Base-by-base conservation (phyloP, 2,113 vertebrate species). In the Stictonetta naevosa region DNA sequence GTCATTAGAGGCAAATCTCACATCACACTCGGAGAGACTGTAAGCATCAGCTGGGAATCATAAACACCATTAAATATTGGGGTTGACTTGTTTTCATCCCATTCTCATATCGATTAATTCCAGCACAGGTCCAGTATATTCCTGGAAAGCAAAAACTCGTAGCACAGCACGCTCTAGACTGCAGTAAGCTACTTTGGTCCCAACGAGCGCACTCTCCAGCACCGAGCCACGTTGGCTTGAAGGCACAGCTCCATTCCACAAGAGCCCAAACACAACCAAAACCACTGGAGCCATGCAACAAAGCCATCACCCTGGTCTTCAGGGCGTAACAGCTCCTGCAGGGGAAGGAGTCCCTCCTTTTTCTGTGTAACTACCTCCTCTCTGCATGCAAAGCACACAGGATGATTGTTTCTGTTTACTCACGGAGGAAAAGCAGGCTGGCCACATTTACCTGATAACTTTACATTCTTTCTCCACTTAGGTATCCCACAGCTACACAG, bases 71-170 rank as follows among this genome's bases (percentile, higher is more conserved):
- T 75, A 62, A 40, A 46, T 78, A 74, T 77, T 63, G 62, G 68
- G n/a, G 50, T 42, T 56, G 48, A 88, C 80, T 25, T 83, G 46
- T 78, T 96, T 74, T 86, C 90, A 91, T 48, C 95, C 75, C 87
- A 68, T 36, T 18, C 69, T 78, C 69, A 73, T 2, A 50, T 53
- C 77, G 84, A 71, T 84, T 58, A 74, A 94, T 71, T 69, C 28
- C 15, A 59, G 11, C 2, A 3, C 14, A 66, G 52, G 40, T 84
- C 53, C 11, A 59, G 8, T 1, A 3, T 3, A 28, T 77, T 74
- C 77, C 86, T 64, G 22, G 73, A 71, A 86, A 92, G 73, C 21
- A 74, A 69, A 91, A 80, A 18, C 0, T 26, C 29, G 60, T 23
- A 63, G 66, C 52, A 85, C 75, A 88, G 67, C 28, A 29, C 6